These are phyloP conservation scores for Polydrusus tereticollis DNA, from an alignment of 2,888 invertebrate genomes.

Conservation along the genomic window DNA sequence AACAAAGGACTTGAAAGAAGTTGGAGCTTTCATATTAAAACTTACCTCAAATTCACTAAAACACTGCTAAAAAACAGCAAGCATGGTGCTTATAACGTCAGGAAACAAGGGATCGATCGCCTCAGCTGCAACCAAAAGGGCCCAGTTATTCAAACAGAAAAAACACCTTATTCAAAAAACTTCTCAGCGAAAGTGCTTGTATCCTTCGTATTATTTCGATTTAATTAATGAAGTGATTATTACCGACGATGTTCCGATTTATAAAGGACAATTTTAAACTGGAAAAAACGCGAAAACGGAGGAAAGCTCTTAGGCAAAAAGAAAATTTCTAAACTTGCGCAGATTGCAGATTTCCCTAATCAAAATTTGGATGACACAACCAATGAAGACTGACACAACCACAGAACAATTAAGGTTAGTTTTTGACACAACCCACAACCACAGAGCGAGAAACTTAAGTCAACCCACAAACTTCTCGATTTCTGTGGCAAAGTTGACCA, in stretches of 20 bases:
- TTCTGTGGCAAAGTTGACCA: too few relatives aligned
- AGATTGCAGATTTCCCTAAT: background rate
- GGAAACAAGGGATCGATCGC: slow-evolving; percentile 39
- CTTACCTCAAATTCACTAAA: slow-evolving; percentile 53
- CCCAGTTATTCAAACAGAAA: background rate
- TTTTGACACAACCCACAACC: too few relatives aligned
- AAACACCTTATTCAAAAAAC: background rate
- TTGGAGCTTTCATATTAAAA: slow-evolving; percentile 41
- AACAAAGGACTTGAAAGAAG: background rate
- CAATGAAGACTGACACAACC: too few relatives aligned
- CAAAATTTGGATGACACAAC: background rate
- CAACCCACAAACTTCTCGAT: too few relatives aligned
- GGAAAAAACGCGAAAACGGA: slow-evolving; percentile 5
- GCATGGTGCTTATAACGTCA: slow-evolving; percentile 49
- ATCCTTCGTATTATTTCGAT: background rate
- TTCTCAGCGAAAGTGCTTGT: background rate
- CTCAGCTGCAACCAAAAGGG: slow-evolving; percentile 27
- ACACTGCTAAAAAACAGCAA: slow-evolving; percentile 59
- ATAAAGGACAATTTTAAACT: background rate
- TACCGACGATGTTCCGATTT: background rate
- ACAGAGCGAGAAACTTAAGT: too few relatives aligned
- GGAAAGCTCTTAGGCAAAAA: background rate
- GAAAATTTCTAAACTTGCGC: background rate
- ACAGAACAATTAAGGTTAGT: too few relatives aligned
- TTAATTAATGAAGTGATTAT: background rate